Evolutionary conservation across 2,113 vertebrate genomes (phyloP).

Genomic region (Sardina pilchardus): DNA sequence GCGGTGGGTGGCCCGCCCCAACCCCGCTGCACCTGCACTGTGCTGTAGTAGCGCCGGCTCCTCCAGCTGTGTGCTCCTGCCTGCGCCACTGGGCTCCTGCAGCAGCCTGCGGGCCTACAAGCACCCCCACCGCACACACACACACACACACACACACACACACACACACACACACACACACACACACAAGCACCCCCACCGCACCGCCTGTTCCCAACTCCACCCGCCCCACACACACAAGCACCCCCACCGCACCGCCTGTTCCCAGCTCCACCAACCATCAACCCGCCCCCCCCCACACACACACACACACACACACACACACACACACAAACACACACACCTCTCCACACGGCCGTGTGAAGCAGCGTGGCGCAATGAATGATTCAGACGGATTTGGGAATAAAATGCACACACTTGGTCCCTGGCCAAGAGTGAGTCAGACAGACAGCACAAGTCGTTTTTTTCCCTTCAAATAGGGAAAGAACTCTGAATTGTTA

Average conservation of each 20-base stretch:
- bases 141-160: too few species aligned
- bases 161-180: too few species aligned
- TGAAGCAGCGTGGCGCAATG: background rate
- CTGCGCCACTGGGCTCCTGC: background rate
- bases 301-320: too few species aligned
- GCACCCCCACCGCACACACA: background rate
- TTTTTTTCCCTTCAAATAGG: conserved; percentile 1
- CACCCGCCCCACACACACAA: too few species aligned
- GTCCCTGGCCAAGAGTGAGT: conserved; percentile 21
- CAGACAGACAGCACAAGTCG: background rate
- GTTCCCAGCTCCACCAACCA: background rate
- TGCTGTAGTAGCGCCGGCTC: background rate
- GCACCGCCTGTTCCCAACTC: too few species aligned
- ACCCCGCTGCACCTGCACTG: background rate
- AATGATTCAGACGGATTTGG: conserved; percentile 27
- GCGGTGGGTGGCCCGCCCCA: too few species aligned
- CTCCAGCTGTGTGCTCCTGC: conserved; percentile 4
- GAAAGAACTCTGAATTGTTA: background rate
- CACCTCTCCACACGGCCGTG: background rate
- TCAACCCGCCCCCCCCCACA: background rate
- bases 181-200: too few species aligned
- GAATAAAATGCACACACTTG: conserved; percentile 20
- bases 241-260: background rate
- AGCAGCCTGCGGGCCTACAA: background rate
- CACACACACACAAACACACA: background rate